These are phyloP conservation scores for Micrasema longulum DNA, from an alignment of 1,140 invertebrate genomes.

Conservation along the genomic window DNA sequence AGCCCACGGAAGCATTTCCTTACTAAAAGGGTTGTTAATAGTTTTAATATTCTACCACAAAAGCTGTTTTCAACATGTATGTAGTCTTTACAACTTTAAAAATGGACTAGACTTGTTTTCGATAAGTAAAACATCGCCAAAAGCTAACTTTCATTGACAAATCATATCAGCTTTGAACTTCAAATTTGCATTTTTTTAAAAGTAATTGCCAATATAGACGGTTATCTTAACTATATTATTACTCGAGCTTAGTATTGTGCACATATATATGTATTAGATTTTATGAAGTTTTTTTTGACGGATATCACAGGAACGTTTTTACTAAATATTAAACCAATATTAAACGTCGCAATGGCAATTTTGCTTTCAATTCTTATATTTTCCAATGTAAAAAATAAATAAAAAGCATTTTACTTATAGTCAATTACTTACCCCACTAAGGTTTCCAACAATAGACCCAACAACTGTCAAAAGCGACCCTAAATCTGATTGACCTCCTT, in stretches of 20 bases:
- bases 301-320: not conserved
- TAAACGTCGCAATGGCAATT: not conserved
- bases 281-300: not conserved
- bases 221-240: too few relatives aligned
- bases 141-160: too few relatives aligned
- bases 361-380: not conserved
- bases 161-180: too few relatives aligned
- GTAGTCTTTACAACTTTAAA: too few relatives aligned
- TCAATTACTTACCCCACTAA: conserved; percentile 63
- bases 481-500: conserved; percentile 50
- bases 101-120: too few relatives aligned
- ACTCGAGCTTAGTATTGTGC: not conserved
- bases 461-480: conserved; percentile 49
- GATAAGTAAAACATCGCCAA: too few relatives aligned
- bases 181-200: too few relatives aligned
- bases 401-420: not conserved
- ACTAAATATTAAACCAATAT: not conserved
- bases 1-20: too few relatives aligned
- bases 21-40: too few relatives aligned
- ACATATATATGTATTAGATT: not conserved
- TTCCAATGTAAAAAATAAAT: not conserved
- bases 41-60: too few relatives aligned
- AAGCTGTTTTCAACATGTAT: too few relatives aligned
- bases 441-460: conserved; percentile 56
- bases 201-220: too few relatives aligned